These are phyloP conservation scores for Podiceps cristatus DNA, from an alignment of 2,113 vertebrate genomes.

Conservation along the genomic window DNA sequence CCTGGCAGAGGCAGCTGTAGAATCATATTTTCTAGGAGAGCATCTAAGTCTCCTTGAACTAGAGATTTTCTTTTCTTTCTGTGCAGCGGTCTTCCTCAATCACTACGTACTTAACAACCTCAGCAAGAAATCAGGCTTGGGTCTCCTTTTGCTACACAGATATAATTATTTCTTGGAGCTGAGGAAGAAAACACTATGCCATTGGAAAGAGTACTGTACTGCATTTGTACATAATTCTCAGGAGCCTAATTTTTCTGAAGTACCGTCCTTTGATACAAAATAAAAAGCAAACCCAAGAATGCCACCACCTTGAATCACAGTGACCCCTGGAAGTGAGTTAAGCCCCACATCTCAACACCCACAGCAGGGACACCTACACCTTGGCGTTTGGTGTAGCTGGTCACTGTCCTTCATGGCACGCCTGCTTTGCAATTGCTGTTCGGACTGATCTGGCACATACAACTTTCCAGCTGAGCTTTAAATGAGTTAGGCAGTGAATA, in stretches of 20 bases:
- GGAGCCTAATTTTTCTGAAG: background rate
- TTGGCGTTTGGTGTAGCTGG: background rate
- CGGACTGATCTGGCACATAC: background rate
- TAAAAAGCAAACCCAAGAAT: background rate
- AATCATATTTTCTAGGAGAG: background rate
- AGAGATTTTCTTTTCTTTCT: background rate
- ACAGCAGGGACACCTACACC: background rate
- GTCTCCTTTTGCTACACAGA: background rate
- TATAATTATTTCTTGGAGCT: background rate
- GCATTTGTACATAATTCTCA: background rate
- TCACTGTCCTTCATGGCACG: background rate
- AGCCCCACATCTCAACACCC: background rate
- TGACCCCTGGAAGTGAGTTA: background rate
- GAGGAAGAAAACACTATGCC: background rate
- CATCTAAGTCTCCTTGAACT: background rate
- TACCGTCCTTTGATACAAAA: background rate
- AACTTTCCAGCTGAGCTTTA: background rate
- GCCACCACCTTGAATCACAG: background rate
- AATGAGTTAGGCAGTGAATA: background rate
- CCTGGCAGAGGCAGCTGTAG: background rate
- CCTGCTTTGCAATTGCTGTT: background rate
- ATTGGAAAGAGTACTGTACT: fast-evolving
- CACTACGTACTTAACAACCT: background rate
- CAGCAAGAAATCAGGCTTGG: background rate
- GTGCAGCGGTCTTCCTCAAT: background rate